These are phyloP conservation scores for Caenorhabditis remanei DNA, from an alignment of 1,140 invertebrate genomes.

Conservation along the genomic window DNA sequence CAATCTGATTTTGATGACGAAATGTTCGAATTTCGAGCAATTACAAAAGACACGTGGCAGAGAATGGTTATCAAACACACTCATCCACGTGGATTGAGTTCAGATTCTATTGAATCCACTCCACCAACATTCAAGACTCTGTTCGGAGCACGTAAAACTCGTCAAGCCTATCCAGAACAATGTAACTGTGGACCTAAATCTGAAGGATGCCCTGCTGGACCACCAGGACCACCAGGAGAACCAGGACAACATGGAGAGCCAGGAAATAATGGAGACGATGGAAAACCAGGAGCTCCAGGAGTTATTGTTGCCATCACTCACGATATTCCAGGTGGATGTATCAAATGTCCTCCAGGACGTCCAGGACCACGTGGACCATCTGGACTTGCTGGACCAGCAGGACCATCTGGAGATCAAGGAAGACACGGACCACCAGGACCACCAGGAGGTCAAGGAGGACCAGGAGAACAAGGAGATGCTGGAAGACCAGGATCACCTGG, in stretches of 20 bases:
- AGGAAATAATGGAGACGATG: conserved; percentile 57
- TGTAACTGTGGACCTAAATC: conserved; percentile 58
- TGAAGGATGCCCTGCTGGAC: conserved; percentile 57
- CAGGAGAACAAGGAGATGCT: conserved; percentile 38
- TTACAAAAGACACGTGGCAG: conserved; percentile 54
- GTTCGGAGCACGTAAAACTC: conserved; percentile 52
- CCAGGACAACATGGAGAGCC: conserved; percentile 53
- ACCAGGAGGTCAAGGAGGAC: conserved; percentile 25
- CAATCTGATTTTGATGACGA: conserved; percentile 51
- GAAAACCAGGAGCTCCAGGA: conserved; percentile 55
- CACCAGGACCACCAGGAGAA: conserved; percentile 59
- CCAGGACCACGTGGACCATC: conserved; percentile 57
- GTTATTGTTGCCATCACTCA: conserved; percentile 59
- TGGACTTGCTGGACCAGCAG: conserved; percentile 48
- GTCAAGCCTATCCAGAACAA: conserved; percentile 45
- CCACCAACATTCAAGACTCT: conserved; percentile 55
- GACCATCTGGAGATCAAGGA: conserved; percentile 49
- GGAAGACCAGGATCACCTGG: conserved; percentile 21
- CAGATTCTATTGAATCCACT: background rate
- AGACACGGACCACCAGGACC: conserved; percentile 39
- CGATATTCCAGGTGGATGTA: conserved; percentile 59
- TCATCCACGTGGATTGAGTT: conserved; percentile 3
- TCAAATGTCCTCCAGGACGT: conserved; percentile 58
- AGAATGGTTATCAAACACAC: conserved; percentile 55
- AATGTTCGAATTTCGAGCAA: conserved; percentile 50